Evolutionary conservation across 1,140 invertebrate species (phyloP).

Genomic region (Sinonovacula constricta): DNA sequence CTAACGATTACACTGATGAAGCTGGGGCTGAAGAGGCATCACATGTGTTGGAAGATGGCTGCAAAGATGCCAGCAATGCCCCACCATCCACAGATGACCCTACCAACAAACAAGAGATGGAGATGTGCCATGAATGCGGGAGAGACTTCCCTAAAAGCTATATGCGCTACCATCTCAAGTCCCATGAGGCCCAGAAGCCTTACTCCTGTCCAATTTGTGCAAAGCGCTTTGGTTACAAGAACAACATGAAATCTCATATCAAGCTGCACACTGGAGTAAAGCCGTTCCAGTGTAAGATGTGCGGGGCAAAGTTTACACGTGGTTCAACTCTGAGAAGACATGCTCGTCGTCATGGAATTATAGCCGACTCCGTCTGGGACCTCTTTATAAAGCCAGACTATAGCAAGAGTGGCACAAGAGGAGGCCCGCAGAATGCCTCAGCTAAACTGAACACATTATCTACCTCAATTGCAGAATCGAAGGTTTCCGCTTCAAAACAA

Average conservation of each 20-base stretch:
- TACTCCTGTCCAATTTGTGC: conserved; percentile 82
- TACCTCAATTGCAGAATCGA: conserved; percentile 47
- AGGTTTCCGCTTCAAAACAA: conserved; percentile 40
- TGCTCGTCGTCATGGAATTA: conserved; percentile 71
- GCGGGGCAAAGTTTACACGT: conserved; percentile 77
- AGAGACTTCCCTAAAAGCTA: conserved; percentile 69
- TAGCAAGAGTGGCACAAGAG: conserved; percentile 32
- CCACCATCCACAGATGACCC: conserved; percentile 9
- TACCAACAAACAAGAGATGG: conserved; percentile 60
- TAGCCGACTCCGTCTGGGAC: conserved; percentile 68
- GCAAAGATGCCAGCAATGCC: too few species aligned
- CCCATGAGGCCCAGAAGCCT: conserved; percentile 79
- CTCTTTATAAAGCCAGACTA: conserved; percentile 60
- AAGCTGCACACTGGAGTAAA: conserved; percentile 81
- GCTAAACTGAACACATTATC: conserved; percentile 39
- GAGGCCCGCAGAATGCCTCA: background rate
- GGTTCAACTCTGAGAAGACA: conserved; percentile 71
- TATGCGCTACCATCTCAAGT: conserved; percentile 80
- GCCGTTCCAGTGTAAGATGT: conserved; percentile 81
- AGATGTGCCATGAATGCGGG: conserved; percentile 71
- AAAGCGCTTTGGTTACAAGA: conserved; percentile 82
- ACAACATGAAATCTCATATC: conserved; percentile 81
- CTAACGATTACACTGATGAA: conserved; percentile 1
- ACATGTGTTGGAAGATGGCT: too few species aligned
- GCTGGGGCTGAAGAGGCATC: background rate